Base-by-base conservation (phyloP, 1,140 invertebrate species). In the Acyrthosiphon pisum region DNA sequence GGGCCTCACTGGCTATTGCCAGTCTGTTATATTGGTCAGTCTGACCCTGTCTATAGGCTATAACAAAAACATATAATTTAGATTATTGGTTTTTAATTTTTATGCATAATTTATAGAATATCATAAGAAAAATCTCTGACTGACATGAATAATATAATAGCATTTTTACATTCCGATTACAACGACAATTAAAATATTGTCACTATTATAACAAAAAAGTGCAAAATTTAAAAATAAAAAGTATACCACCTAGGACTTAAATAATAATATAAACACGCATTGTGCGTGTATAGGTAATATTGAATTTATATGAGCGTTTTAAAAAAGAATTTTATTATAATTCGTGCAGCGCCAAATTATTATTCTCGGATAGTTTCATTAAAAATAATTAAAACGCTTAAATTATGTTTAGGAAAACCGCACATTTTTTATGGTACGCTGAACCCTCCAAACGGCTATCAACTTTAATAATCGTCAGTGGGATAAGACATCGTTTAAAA, bases 341-440 rank as follows among this genome's bases (percentile, higher is more conserved):
- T 20, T 88, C 46, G n/a, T 37, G 88, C 30, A 41, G 2, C 11
- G 23, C 35, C 22, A 56, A 90, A 90, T 90, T 90, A 60, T 60
- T 90, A 90, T 56, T 90, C 88, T 41, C 50, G 2, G 9, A 60
- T 35, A 44, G 88, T 56, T 90, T 41, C 88, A 46, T 90, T 90
- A 90, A 90, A 56, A 90, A 90, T 6, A 90, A 90, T 56, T 90
- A 90, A 56, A 90, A 90, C 88, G 88, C 50, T 90, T 90, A 56
- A 60, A 90, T 41, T 60, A 14, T n/a, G n/a, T 88, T 88, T 37
- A 53, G n/a, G 46, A 88, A 88, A 50, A 50, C 30, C 87, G 8
- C 46, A 53, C 46, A 35, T 53, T 88, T 88, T 88, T 88, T 88
- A 53, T 35, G 46, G 87, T 88, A 23, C 9, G 46, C 87, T 53